Base-by-base conservation (phyloP, 2,888 invertebrate species). In the Spisula solida region DNA sequence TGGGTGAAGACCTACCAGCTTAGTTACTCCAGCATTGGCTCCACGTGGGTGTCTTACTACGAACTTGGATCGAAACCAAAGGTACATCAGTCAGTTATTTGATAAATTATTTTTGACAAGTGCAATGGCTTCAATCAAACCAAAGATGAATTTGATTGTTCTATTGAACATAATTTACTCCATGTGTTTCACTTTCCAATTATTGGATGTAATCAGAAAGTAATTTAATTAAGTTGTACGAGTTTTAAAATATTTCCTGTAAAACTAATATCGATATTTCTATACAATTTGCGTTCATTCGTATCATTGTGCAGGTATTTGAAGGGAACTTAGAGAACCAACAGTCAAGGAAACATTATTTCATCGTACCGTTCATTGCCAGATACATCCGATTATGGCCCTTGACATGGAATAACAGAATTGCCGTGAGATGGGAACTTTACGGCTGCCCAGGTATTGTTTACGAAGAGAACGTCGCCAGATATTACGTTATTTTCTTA, bases 381-480 rank as follows among this genome's bases (percentile, higher is more conserved):
- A 88, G 95, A 41, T 94, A 91, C 85, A 87, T 95, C 6, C 89
- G 94, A 20, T 89, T 95, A 4, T 94, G 93, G 92, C 95, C 95
- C 5, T 87, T 89, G 20, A 87, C 89, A 31, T 95, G 91, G 89
- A 88, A 94, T 31, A 86, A 86, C 70, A 90, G 90, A 12, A 94
- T 95, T 18, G 93, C 95, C 14, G 78, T 95, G 20, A 88, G 95
- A 82, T 95, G 95, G 94, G 95, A 95, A 80, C 81, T 95, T 5
- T 95, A 95, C 91, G 95, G 94, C 5, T 95, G 95, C 84, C 94
- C 95, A 89, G 94, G 95, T 95, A 92, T 25, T n/a, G 47, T 47
- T 8, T 47, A 47, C 12, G 5, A 47, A 47, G n/a, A n/a, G n/a
- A n/a, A n/a, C n/a, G n/a, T n/a, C n/a, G n/a, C n/a, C n/a, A n/a